Percentiles rank a stretch among this genome's conserved stretches.
phyloP scores from a whole-genome alignment of 2,888 invertebrate genomes.

The Opisthograptis luteolata region DNA sequence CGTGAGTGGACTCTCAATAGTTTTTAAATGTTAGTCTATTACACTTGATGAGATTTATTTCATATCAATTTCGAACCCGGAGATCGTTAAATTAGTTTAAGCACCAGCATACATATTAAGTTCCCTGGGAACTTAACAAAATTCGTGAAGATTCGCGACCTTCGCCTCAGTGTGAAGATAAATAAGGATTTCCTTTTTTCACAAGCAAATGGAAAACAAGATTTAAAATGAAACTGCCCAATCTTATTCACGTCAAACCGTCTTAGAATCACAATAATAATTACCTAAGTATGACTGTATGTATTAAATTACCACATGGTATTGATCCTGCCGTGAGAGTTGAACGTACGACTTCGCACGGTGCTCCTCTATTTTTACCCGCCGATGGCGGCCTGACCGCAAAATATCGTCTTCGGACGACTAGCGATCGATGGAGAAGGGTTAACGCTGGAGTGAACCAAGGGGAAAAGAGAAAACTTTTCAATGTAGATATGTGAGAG shows the following conservation, averaged over 20 bases:
- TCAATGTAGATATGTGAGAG: no score
- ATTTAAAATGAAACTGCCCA: no score
- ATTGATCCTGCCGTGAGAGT: slow-evolving; percentile 40
- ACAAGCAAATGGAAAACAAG: background rate
- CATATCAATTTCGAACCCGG: slow-evolving; percentile 22
- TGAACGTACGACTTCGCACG: slow-evolving; percentile 67
- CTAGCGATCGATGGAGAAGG: slow-evolving; percentile 22
- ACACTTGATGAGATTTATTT: slow-evolving; percentile 22
- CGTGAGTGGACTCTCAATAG: slow-evolving; percentile 15
- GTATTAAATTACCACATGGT: background rate
- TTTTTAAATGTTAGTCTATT: slow-evolving; percentile 7
- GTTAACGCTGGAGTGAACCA: slow-evolving; percentile 1
- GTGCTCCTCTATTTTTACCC: slow-evolving; percentile 75
- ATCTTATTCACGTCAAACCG: no score
- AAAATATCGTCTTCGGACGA: slow-evolving; percentile 72
- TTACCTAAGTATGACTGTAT: no score
- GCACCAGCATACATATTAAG: slow-evolving; percentile 26
- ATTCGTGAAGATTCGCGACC: slow-evolving; percentile 27
- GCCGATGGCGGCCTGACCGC: slow-evolving; percentile 53
- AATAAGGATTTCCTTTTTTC: background rate
- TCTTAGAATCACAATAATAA: no score
- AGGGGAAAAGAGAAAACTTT: background rate
- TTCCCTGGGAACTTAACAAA: slow-evolving; percentile 7
- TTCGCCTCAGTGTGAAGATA: slow-evolving; percentile 4
- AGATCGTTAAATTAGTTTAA: slow-evolving; percentile 24